Percentiles rank a stretch among this genome's conserved stretches.
These are phyloP conservation scores for Sympetrum striolatum DNA, from an alignment of 2,888 invertebrate genomes.

Conservation along the genomic window DNA sequence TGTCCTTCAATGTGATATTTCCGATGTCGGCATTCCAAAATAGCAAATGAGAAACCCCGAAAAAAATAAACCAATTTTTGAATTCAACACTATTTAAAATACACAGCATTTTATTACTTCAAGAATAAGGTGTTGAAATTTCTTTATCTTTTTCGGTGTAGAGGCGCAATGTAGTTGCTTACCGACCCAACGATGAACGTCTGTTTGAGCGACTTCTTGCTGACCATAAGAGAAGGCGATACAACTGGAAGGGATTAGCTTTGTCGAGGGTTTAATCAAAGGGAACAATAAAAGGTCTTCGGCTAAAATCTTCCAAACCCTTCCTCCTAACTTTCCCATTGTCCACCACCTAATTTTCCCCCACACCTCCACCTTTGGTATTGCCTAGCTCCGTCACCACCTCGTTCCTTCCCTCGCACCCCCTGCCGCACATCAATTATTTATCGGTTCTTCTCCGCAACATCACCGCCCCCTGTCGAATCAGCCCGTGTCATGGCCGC, in stretches of 20 bases:
- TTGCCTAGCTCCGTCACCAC: neutral
- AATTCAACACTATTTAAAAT: too few species aligned
- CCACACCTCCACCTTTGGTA: neutral
- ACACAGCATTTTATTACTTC: too few species aligned
- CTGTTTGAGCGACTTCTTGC: too few species aligned
- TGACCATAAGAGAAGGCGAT: neutral
- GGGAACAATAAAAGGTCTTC: conserved; percentile 3
- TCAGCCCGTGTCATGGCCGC: neutral
- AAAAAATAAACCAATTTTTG: too few species aligned
- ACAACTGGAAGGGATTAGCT: neutral
- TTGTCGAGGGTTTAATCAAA: conserved; percentile 22
- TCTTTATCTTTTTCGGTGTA: too few species aligned
- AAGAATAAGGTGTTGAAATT: too few species aligned
- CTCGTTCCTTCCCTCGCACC: neutral
- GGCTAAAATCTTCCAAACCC: neutral
- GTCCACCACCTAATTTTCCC: neutral
- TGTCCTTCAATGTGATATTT: too few species aligned
- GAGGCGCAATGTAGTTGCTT: too few species aligned
- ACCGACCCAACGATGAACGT: too few species aligned
- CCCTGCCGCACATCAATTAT: conserved; percentile 17
- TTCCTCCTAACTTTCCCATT: neutral
- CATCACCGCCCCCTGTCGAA: neutral
- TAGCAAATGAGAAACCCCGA: too few species aligned
- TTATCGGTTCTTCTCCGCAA: neutral
- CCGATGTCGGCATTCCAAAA: too few species aligned